phyloP scores from a whole-genome alignment of 2,113 vertebrate genomes.

The Ginglymostoma cirratum region DNA sequence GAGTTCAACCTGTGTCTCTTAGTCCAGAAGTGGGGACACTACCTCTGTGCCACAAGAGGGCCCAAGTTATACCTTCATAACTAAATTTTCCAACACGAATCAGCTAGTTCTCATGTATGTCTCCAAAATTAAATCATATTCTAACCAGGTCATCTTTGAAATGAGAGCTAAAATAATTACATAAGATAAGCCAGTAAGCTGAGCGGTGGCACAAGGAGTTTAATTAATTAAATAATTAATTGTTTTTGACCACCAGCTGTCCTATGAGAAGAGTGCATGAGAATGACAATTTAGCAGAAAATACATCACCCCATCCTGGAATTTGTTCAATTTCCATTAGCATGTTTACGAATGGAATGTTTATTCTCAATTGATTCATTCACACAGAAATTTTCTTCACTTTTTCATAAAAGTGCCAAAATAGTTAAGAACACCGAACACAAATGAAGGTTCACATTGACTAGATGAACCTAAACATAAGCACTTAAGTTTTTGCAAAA shows the following conservation, averaged over 20 bases:
- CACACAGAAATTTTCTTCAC: not conserved
- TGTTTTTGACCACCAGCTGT: conserved; percentile 27
- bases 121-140: not conserved
- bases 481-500: not conserved
- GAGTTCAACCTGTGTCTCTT: too few species aligned
- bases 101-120: not conserved
- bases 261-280: conserved; percentile 16
- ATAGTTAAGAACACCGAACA: not conserved
- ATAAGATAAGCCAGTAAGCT: too few species aligned
- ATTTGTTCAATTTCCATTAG: not conserved
- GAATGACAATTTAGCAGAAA: not conserved
- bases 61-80: conserved; percentile 27
- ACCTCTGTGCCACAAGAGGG: too few species aligned
- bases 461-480: not conserved
- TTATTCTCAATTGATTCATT: not conserved
- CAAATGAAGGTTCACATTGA: not conserved
- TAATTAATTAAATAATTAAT: too few species aligned
- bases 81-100: not conserved
- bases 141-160: too few species aligned
- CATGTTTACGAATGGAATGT: not conserved
- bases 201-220: too few species aligned
- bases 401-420: not conserved
- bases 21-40: too few species aligned
- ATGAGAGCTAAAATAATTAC: too few species aligned
- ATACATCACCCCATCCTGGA: not conserved